Percentiles rank a stretch among this genome's conserved stretches.
Conservation (phyloP, 2,113 vertebrate species). For the Dicaeum eximium region DNA sequence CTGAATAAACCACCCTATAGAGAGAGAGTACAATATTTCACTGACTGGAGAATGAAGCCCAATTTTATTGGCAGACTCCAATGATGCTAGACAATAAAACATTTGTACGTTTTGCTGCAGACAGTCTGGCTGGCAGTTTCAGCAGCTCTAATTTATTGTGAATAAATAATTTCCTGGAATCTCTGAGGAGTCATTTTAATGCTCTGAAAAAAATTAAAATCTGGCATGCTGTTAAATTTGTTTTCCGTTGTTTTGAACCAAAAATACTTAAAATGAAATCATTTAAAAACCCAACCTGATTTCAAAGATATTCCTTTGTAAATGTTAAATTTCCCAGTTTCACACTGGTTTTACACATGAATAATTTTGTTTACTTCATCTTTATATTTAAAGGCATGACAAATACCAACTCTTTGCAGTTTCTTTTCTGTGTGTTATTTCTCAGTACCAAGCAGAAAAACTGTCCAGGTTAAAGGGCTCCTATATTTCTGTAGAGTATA, state of each 20-base stretch:
- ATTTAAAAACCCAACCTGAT: background rate
- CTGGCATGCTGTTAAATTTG: constrained; percentile 5
- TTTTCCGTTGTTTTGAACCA: constrained; percentile 13
- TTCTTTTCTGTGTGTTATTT: background rate
- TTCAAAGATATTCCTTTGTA: background rate
- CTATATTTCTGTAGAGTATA: background rate
- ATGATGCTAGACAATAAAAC: constrained; percentile 53
- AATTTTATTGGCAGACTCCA: constrained; percentile 46
- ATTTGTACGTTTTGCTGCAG: constrained; percentile 54
- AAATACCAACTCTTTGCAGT: background rate
- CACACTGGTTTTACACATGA: background rate
- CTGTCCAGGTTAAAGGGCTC: background rate
- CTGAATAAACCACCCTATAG: constrained; percentile 2
- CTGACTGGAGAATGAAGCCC: constrained; percentile 10
- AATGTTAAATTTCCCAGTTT: background rate
- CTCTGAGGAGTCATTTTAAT: constrained; percentile 34
- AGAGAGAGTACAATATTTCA: constrained; percentile 15
- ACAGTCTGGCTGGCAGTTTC: constrained; percentile 53
- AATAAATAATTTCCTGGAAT: constrained; percentile 63
- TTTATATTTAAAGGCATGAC: constrained; percentile 14
- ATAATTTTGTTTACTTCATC: background rate
- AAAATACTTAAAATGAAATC: constrained; percentile 20
- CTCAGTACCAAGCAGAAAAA: background rate
- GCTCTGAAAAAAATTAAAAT: background rate
- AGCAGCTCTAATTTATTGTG: constrained; percentile 63